phyloP scores from a whole-genome alignment of 2,888 invertebrate species.

The Heliconius charithonia region DNA sequence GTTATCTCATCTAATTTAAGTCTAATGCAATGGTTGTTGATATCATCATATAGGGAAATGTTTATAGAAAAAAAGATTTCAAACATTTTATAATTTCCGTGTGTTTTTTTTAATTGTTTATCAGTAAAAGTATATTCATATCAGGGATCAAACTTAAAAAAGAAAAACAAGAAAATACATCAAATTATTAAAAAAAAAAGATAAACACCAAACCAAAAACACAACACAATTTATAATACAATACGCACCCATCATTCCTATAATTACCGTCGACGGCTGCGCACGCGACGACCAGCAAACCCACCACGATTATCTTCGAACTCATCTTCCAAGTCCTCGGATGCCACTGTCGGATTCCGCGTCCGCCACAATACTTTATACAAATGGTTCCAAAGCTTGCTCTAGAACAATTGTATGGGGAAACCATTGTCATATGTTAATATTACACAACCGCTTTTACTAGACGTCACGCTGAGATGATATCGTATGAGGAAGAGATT shows the following conservation, averaged over 20 bases:
- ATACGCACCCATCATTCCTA: conserved; percentile 71
- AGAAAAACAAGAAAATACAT: no score
- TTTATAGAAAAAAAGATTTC: no score
- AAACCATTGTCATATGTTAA: conserved; percentile 68
- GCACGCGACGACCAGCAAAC: conserved; percentile 52
- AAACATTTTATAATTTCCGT: no score
- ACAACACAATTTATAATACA: background rate
- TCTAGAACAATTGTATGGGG: conserved; percentile 76
- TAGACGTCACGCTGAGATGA: conserved; percentile 57
- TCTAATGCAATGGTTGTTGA: no score
- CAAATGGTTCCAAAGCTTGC: conserved; percentile 72
- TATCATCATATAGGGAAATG: no score
- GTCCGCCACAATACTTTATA: conserved; percentile 72
- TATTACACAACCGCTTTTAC: conserved; percentile 65
- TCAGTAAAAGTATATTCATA: no score
- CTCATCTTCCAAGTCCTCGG: conserved; percentile 62
- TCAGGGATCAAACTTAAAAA: no score
- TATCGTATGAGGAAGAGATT: conserved; percentile 54
- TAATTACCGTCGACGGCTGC: conserved; percentile 61
- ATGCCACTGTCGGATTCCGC: conserved; percentile 63
- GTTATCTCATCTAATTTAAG: no score
- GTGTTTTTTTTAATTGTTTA: no score
- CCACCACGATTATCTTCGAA: conserved; percentile 52
- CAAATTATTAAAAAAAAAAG: no score
- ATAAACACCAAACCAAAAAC: background rate